Evolutionary conservation across 2,888 invertebrate genomes (phyloP), one percentile per base, ranked within the genome.

Genomic region (Tetheella fluctuosa): DNA sequence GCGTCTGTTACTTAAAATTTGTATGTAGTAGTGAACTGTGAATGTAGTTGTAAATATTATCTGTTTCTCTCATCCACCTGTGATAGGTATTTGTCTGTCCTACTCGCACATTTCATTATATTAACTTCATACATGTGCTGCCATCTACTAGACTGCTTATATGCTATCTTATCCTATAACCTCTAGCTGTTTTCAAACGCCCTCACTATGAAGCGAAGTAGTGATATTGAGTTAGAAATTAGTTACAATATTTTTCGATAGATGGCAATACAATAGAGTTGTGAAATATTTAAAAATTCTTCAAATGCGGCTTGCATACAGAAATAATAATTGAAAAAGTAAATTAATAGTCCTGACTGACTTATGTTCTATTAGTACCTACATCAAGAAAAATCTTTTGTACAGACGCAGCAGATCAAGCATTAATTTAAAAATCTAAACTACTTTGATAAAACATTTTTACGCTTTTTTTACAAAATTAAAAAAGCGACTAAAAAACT

Each of bases 1-100:
- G 84, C 84, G 85, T 83, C 82, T 81, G 84, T 83, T 83, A 80
- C 82, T 81, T 76, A 81, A 80, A 71, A 67, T 77, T 64, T 80
- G 67, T 65, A 68, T 88, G 91, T 91, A 80, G 80, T 73, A 64
- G 81, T 84, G 58, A 28, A 61, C 23, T 62, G 70, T 79, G 57
- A 63, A 67, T 69, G 84, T 84, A 77, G 77, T 83, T 63, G 85
- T 85, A 68, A 61, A 59, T 80, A 63, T 66, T 20, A n/a, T 71
- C 64, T 62, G 28, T 79, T 83, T 81, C 84, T 62, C 64, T 84
- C 74, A 74, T 42, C 55, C 68, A 15, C 37, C 34, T 25, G 5
- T 8, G 34, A 28, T 42, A 59, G 42, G 54, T 53, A 73, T 77
- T 55, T 58, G 57, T 62, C 71, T 71, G 28, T 89, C 85, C 73